Evolutionary conservation across 2,888 invertebrate genomes (phyloP), one percentile per base, ranked within the genome.

Genomic region (Pachliopta kotzebuea): DNA sequence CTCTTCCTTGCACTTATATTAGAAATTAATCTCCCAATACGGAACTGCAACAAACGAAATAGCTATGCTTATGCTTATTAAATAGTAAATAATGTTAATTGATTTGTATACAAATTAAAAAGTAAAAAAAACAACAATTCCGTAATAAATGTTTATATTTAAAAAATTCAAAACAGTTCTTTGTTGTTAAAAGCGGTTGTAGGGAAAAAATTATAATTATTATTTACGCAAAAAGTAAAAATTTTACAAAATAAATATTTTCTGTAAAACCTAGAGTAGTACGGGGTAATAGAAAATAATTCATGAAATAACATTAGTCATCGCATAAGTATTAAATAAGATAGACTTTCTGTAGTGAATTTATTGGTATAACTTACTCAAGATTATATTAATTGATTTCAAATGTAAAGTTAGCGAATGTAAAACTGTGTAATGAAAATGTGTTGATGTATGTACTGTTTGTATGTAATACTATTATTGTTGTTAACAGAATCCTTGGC

Each of bases 401-500:
- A n/a, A n/a, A 45, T 45, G 4, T n/a, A n/a, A 45, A 45, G 4
- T 2, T n/a, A 11, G 45, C 4, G 8, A n/a, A 45, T 18, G n/a
- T 45, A n/a, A 18, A 18, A 45, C n/a, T n/a, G n/a, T n/a, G n/a
- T n/a, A n/a, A n/a, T n/a, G n/a, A n/a, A n/a, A 6, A 45, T 45
- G 8, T 45, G 0, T 4, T 4, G n/a, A 7, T 4, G 11, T 45
- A 45, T 45, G 14, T 37, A 37, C 37, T n/a, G n/a, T n/a, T n/a
- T n/a, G n/a, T n/a, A n/a, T 29, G 7, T 23, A 57, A 55, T 55
- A 7, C 17, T n/a, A 20, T 56, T 20, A 11, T 56, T 56, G n/a
- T 88, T 89, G 86, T 85, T 93, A 91, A 70, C 93, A 97, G 97
- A 97, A 92, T 95, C 96, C 66, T 90, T 97, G 80, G 96, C 96